Evolutionary conservation across 2,888 invertebrate genomes (phyloP), one percentile per base, ranked within the genome.

Genomic region (Volucella inflata): DNA sequence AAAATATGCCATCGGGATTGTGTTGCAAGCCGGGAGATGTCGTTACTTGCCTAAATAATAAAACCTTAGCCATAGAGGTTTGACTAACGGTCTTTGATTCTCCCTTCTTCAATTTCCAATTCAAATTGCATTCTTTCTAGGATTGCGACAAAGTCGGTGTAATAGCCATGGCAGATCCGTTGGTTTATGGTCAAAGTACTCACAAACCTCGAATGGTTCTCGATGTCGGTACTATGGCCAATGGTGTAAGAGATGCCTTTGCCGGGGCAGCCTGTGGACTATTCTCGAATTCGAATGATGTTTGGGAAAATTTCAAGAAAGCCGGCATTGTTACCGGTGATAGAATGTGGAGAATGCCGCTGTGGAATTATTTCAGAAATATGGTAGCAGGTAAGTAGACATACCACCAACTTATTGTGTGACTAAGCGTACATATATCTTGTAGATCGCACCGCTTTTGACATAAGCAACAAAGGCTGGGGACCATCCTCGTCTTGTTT

Each of bases 101-200:
- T 17, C 1, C 36, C 8, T 0, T 36, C 9, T n/a, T 10, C 38
- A 59, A 16, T 14, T 8, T 21, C 2, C 3, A 21, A 21, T 21
- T 4, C 2, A 4, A 21, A 4, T n/a, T 11, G 12, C 2, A 30
- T 38, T 57, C 11, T 57, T 60, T 72, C 17, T 8, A 79, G 93
- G 94, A 89, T 93, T 94, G 89, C 2, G 95, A 96, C 88, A 94
- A 95, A 8, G 96, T 96, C 84, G 97, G 96, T 0, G 93, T 96
- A 17, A 93, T 97, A 12, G 93, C 95, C 21, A 92, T 97, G 78
- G 96, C 96, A 4, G 97, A 97, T 91, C 96, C 96, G 38, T 92
- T 97, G 75, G 94, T 94, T 21, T 96, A 97, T 91, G 96, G 96
- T 2, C 94, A 96, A 84, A 94, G 94, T 92, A 94, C 81, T 92